phyloP scores from a whole-genome alignment of 2,113 vertebrate genomes.

The Jaculus jaculus region DNA sequence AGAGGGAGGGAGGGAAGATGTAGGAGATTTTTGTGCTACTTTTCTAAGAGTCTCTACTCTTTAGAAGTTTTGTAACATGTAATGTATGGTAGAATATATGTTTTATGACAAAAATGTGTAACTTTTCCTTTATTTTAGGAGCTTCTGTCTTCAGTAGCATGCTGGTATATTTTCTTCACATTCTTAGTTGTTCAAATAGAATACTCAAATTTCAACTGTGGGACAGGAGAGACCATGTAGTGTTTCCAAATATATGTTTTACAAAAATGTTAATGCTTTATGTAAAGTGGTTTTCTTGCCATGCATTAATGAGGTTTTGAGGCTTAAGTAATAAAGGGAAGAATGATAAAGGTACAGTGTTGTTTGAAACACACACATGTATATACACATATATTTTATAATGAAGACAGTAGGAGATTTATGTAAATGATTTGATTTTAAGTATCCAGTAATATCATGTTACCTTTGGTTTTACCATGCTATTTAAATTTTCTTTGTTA shows the following conservation, averaged over 20 bases:
- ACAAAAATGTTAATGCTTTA: neutral
- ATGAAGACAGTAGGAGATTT: conserved; percentile 59
- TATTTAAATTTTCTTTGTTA: conserved; percentile 26
- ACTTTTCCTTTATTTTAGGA: no score
- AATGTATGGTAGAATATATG: no score
- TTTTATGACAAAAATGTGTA: no score
- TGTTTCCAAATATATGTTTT: neutral
- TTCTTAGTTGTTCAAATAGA: no score
- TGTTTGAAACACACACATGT: conserved; percentile 53
- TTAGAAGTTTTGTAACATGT: no score
- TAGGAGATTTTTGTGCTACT: no score
- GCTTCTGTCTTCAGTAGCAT: no score
- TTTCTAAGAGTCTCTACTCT: no score
- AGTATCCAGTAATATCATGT: conserved; percentile 67
- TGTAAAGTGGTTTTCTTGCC: neutral
- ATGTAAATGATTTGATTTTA: conserved; percentile 56
- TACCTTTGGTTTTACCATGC: conserved; percentile 53
- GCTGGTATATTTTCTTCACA: no score
- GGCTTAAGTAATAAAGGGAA: neutral
- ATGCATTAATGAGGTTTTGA: neutral
- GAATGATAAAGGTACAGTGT: conserved; percentile 77
- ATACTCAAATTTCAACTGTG: no score
- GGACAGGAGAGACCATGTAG: neutral
- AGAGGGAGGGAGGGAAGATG: no score
- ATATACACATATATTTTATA: conserved; percentile 50